Evolutionary conservation across 2,113 vertebrate genomes (phyloP).

Genomic region (Bubo scandiacus): DNA sequence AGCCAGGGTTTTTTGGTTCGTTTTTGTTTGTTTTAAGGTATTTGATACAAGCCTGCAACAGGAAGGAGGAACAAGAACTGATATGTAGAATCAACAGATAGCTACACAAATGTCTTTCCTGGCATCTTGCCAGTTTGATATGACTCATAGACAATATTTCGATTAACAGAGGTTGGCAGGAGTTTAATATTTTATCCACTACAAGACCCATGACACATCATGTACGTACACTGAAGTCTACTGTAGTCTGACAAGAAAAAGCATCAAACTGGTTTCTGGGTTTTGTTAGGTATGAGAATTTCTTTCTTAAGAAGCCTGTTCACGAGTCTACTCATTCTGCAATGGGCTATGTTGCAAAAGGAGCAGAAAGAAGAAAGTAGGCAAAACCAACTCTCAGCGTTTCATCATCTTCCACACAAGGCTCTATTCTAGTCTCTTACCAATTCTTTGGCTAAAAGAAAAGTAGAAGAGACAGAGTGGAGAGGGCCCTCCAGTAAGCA

Average conservation of each 20-base stretch:
- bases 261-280: not conserved
- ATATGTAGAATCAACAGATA: not conserved
- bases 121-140: not conserved
- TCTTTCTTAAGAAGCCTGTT: not conserved
- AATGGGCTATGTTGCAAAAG: not conserved
- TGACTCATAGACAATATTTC: not conserved
- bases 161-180: not conserved
- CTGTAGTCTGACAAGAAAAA: not conserved
- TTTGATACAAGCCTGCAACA: not conserved
- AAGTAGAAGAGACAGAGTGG: not conserved
- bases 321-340: not conserved
- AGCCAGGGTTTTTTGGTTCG: rapidly evolving
- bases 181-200: slow-evolving; percentile 20
- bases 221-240: not conserved
- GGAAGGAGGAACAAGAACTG: not conserved
- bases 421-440: not conserved
- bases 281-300: not conserved
- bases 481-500: not conserved
- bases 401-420: not conserved
- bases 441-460: not conserved
- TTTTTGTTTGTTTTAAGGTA: not conserved
- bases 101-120: not conserved
- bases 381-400: not conserved
- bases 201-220: not conserved
- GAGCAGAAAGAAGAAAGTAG: not conserved